Conservation (phyloP, 2,113 vertebrate genomes). For the Scalopus aquaticus region DNA sequence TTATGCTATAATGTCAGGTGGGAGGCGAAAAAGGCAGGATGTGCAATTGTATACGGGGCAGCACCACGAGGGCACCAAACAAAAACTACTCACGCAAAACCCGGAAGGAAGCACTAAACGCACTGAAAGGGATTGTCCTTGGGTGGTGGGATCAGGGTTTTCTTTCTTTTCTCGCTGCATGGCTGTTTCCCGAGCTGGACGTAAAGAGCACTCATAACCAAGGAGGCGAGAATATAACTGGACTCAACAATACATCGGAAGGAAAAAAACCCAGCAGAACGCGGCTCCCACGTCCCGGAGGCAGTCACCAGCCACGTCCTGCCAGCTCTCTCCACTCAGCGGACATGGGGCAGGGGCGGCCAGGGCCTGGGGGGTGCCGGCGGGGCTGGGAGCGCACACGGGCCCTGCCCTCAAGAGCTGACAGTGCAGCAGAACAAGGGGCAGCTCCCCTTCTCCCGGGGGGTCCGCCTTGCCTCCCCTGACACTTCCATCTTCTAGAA, state of each 20-base stretch:
- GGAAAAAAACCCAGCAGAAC: not conserved
- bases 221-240: not conserved
- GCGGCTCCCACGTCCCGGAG: not conserved
- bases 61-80: not conserved
- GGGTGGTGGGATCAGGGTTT: not conserved
- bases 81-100: slow-evolving; percentile 39
- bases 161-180: not conserved
- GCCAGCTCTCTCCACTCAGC: not conserved
- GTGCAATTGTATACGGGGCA: not conserved
- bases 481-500: not conserved
- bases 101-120: slow-evolving; percentile 32
- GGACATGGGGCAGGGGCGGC: no score
- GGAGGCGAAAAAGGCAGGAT: slow-evolving; percentile 48
- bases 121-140: not conserved
- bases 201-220: not conserved
- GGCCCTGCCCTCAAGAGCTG: not conserved
- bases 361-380: no score
- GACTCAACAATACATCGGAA: not conserved
- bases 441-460: fast-evolving
- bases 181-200: slow-evolving; percentile 32
- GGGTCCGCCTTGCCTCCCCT: no score
- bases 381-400: fast-evolving
- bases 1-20: not conserved
- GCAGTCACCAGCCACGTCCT: not conserved
- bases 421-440: not conserved